phyloP scores from a whole-genome alignment of 2,888 invertebrate genomes.

The Ophraella communa region DNA sequence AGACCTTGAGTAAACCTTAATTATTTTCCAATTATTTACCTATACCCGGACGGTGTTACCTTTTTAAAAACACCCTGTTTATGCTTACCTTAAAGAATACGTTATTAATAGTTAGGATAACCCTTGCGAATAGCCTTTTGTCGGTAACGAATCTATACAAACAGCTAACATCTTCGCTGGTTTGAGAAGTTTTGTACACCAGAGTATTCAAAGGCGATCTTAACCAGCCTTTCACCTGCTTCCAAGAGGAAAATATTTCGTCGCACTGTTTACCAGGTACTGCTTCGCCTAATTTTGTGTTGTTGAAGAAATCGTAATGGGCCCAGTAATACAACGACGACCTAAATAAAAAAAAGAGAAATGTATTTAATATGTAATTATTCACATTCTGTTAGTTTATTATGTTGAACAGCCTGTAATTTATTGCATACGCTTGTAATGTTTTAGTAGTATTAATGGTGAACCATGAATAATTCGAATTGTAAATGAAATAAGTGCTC shows the following conservation, averaged over 20 bases:
- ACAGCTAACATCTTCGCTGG: constrained; percentile 78
- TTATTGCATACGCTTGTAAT: too few species aligned
- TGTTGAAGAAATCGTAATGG: constrained; percentile 92
- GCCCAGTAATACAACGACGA: constrained; percentile 95
- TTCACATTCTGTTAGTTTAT: too few species aligned
- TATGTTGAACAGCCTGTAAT: too few species aligned
- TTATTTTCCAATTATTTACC: too few species aligned
- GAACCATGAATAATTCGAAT: neutral
- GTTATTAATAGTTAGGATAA: constrained; percentile 77
- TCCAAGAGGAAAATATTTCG: constrained; percentile 87
- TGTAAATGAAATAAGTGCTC: neutral
- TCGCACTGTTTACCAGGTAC: constrained; percentile 84
- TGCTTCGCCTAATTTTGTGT: constrained; percentile 83
- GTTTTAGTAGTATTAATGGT: too few species aligned
- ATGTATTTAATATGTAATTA: too few species aligned
- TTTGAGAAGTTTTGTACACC: constrained; percentile 80
- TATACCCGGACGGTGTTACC: neutral
- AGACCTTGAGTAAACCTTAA: too few species aligned
- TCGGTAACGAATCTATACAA: constrained; percentile 85
- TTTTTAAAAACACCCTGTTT: neutral
- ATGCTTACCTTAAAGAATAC: constrained; percentile 77
- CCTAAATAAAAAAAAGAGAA: constrained; percentile 56
- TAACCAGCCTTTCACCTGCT: constrained; percentile 74
- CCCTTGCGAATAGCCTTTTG: constrained; percentile 79
- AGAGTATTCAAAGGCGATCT: constrained; percentile 86